A percentile compares a stretch with the other conserved stretches of the same genome.
Conservation (phyloP, 2,113 vertebrate species). For the Chionis minor region DNA sequence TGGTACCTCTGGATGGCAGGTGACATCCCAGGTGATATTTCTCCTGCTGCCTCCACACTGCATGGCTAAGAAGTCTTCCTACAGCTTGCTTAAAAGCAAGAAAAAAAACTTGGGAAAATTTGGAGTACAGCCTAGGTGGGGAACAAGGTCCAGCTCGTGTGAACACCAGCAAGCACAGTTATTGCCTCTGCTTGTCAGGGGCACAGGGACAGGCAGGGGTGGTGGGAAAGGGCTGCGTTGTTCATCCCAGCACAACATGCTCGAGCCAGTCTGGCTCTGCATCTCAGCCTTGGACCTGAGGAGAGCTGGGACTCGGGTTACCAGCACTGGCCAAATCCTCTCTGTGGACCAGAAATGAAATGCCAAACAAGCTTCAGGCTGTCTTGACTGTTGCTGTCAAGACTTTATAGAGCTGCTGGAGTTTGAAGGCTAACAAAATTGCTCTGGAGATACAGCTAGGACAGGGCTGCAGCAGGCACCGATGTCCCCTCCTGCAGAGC, state of each 20-base stretch:
- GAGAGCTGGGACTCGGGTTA: fast-evolving
- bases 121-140: not conserved
- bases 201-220: not conserved
- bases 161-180: not conserved
- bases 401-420: not conserved
- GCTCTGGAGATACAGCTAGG: not conserved
- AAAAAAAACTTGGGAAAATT: not conserved
- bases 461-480: not conserved
- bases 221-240: not conserved
- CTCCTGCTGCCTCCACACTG: not conserved
- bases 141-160: not conserved
- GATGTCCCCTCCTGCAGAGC: not conserved
- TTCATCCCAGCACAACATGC: not conserved
- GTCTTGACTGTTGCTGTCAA: not conserved
- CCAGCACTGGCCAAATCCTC: not conserved
- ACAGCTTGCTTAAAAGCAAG: not conserved
- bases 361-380: not conserved
- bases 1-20: not conserved
- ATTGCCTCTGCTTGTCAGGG: not conserved
- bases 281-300: not conserved
- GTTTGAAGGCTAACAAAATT: not conserved
- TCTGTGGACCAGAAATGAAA: not conserved
- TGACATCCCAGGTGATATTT: not conserved
- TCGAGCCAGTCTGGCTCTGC: not conserved
- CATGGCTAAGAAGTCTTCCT: not conserved